A percentile compares a stretch with the other conserved stretches of the same genome.
phyloP scores from a whole-genome alignment of 30 jellyfish, hydroid and myxozoan genomes.

The Sanderia malayensis region DNA sequence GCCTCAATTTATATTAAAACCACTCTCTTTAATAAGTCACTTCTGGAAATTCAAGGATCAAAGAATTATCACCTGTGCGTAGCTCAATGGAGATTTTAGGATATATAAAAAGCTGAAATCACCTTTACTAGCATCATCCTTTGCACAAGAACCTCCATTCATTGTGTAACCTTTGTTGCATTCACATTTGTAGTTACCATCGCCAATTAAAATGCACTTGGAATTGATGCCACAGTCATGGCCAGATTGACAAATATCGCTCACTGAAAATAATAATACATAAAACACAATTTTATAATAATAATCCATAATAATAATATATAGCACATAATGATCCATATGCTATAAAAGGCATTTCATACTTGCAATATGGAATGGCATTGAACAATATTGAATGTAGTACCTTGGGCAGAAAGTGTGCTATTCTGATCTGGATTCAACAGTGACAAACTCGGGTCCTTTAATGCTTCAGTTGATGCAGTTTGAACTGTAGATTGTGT shows the following conservation, averaged over 20 bases:
- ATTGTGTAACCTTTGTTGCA: conserved; percentile 10
- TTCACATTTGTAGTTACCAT: conserved; percentile 10
- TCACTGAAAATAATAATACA: not conserved
- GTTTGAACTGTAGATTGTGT: not conserved
- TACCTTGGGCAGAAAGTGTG: conserved; percentile 16
- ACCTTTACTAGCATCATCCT: no score
- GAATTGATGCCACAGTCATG: conserved; percentile 10
- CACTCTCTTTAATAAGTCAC: no score
- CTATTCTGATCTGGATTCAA: conserved; percentile 14
- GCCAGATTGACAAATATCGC: conserved; percentile 19
- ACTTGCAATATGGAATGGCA: no score
- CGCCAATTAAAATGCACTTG: conserved; percentile 12
- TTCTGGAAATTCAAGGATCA: no score
- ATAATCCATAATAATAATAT: no score
- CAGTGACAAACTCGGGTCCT: conserved; percentile 9
- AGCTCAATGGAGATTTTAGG: no score
- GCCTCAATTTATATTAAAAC: no score
- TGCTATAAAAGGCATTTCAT: no score
- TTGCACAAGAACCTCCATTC: conserved; percentile 11
- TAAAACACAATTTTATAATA: no score
- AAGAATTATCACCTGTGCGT: no score
- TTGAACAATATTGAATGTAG: not conserved
- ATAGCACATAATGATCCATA: no score
- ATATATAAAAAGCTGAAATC: no score
- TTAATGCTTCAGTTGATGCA: conserved; percentile 10